Evolutionary conservation across 2,113 vertebrate species (phyloP), one percentile per base, ranked within the genome.

Genomic region (Semicossyphus pulcher): DNA sequence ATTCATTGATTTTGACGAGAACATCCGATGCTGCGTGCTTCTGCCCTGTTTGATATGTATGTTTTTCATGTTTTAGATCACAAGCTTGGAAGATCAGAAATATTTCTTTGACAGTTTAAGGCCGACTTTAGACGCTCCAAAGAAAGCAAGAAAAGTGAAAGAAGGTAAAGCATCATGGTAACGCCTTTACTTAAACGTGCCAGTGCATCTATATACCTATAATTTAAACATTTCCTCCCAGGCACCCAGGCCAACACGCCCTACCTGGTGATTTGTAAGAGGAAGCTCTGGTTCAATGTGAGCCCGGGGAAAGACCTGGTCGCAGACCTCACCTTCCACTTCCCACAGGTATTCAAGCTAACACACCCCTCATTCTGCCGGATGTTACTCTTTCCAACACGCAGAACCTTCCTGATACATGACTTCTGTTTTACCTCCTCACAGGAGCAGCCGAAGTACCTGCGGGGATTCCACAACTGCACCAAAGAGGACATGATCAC

Each of bases 211-310:
- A 5, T 7, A 11, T 25, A 45, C 49, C 42, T 15, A 29, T 56
- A 28, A 7, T 4, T 37, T 2, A 36, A 11, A 14, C 54, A 56
- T 39, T 52, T 21, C 25, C 15, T 37, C 25, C 60, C 68, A 97
- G 96, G 82, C 54, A 52, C n/a, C 29, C 4, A 80, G 7, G 4
- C 42, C 49, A 88, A 44, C 0, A 59, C 91, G 39, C 85, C 89
- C 0, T 97, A 95, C 44, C 75, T 96, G 67, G 95, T 98, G 42
- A 90, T 96, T 58, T 96, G 97, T 72, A 96, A 97, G 95, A 92
- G 97, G 86, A 99, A 98, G 80, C 87, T 99, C 18, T 99, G 97
- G 97, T 92, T 99, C 71, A 96, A 93, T 2, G 95, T 98, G 59
- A 73, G 10, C 67, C 97, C 97, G 0, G 97, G 95, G 21, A 97